Evolutionary conservation across 2,113 vertebrate species (phyloP), one percentile per base, ranked within the genome.

Genomic region (Vidua macroura): DNA sequence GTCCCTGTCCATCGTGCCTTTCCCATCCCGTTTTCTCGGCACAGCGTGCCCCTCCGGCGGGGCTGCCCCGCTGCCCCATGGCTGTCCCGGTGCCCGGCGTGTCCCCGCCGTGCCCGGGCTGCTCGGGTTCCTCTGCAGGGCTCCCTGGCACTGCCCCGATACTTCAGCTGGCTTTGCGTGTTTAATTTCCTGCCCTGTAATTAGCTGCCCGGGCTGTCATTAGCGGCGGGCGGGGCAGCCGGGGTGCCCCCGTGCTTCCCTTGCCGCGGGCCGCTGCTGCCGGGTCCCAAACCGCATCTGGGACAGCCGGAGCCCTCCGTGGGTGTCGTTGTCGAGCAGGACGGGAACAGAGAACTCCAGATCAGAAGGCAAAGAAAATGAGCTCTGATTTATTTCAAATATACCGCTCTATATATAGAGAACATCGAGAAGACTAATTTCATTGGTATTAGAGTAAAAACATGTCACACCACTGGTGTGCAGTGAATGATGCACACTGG

Each of bases 241-340:
- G 56, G 53, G 48, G 4, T 78, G 62, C 20, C 87, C 53, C 10
- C 3, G 0, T 19, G 43, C 60, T 66, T 37, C 79, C 62, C 62
- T 19, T 1, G 21, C 56, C 2, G 41, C 3, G 24, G 51, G 58
- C 28, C 1, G 2, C 2, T 2, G 28, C 53, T 72, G 58, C 79
- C 0, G 8, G 17, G 63, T n/a, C 59, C 4, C 3, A 52, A 77
- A 35, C 11, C 1, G 0, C 10, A 3, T 11, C 69, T 1, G 1
- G 59, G 28, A 24, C 13, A 78, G 60, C 39, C 25, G 1, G n/a
- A 8, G 9, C 11, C 60, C 62, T 55, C 41, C 8, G 0, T 3
- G 59, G 51, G 23, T n/a, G n/a, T n/a, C n/a, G n/a, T n/a, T n/a
- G n/a, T n/a, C n/a, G n/a, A n/a, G n/a, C n/a, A n/a, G n/a, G n/a